These are phyloP conservation scores for Melanotus villosus DNA, from an alignment of 2,888 invertebrate species.

Conservation along the genomic window DNA sequence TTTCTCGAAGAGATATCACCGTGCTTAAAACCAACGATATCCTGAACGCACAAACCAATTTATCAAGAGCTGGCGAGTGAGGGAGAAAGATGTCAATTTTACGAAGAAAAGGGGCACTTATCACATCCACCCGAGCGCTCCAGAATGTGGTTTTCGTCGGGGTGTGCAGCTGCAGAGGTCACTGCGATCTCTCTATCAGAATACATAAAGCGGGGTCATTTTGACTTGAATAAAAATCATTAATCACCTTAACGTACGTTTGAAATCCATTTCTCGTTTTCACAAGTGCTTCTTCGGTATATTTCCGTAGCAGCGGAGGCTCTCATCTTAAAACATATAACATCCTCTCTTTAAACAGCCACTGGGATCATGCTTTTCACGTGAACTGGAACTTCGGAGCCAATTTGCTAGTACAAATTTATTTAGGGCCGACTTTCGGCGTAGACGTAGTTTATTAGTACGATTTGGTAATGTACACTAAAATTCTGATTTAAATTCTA, in stretches of 20 bases:
- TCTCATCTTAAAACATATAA: constrained; percentile 12
- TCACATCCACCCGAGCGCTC: constrained; percentile 32
- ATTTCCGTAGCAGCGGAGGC: background rate
- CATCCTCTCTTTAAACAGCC: background rate
- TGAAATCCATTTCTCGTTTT: constrained; percentile 17
- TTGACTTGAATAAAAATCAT: constrained; percentile 19
- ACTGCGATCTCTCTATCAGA: constrained; percentile 20
- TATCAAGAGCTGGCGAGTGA: constrained; percentile 34
- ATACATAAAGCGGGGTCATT: constrained; percentile 23
- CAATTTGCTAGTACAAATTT: constrained; percentile 13
- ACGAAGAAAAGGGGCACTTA: constrained; percentile 32
- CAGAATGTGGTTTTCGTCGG: constrained; percentile 14
- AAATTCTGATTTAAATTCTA: background rate
- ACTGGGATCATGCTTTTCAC: background rate
- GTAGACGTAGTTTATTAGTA: constrained; percentile 3
- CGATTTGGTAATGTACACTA: background rate
- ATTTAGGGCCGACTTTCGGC: background rate
- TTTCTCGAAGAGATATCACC: background rate
- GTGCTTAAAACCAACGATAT: constrained; percentile 3
- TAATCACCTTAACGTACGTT: constrained; percentile 19
- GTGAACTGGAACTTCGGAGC: background rate
- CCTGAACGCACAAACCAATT: constrained; percentile 23
- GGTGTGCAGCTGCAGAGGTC: constrained; percentile 24
- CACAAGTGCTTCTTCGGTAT: background rate
- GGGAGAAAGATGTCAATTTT: constrained; percentile 33